Evolutionary conservation across 1,140 invertebrate species (phyloP).

Genomic region (Triops longicaudatus): DNA sequence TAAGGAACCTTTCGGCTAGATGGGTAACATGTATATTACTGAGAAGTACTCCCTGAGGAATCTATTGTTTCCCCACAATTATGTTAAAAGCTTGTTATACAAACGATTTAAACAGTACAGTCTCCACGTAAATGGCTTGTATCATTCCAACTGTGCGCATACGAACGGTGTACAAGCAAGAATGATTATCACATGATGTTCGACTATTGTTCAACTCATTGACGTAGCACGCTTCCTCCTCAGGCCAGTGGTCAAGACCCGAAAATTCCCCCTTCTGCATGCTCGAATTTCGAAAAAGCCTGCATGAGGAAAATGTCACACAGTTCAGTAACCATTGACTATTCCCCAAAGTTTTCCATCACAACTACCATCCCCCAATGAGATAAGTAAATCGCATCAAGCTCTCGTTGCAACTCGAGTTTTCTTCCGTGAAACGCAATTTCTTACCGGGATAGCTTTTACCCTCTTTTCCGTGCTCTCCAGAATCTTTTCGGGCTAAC

Average conservation of each 20-base stretch:
- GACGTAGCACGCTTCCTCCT: too few relatives aligned
- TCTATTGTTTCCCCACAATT: neutral
- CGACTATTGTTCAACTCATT: too few relatives aligned
- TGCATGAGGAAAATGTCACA: too few relatives aligned
- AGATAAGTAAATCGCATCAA: neutral
- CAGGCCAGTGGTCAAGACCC: too few relatives aligned
- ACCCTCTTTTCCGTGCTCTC: neutral
- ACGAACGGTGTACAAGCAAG: neutral
- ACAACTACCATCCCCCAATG: neutral
- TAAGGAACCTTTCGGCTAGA: neutral
- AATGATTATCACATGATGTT: neutral
- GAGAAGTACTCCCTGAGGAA: neutral
- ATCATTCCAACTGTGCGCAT: neutral
- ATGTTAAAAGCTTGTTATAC: neutral
- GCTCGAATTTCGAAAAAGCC: too few relatives aligned
- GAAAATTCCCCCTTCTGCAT: too few relatives aligned
- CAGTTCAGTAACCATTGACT: too few relatives aligned
- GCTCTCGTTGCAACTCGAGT: neutral
- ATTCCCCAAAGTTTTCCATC: too few relatives aligned
- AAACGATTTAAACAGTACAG: neutral
- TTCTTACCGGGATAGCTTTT: neutral
- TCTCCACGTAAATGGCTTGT: neutral
- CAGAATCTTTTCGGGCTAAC: neutral
- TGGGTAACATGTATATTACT: neutral
- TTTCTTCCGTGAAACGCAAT: neutral